Evolutionary conservation across 2,888 invertebrate species (phyloP), one percentile per base, ranked within the genome.

Genomic region (Liopterus haemorrhoidalis): DNA sequence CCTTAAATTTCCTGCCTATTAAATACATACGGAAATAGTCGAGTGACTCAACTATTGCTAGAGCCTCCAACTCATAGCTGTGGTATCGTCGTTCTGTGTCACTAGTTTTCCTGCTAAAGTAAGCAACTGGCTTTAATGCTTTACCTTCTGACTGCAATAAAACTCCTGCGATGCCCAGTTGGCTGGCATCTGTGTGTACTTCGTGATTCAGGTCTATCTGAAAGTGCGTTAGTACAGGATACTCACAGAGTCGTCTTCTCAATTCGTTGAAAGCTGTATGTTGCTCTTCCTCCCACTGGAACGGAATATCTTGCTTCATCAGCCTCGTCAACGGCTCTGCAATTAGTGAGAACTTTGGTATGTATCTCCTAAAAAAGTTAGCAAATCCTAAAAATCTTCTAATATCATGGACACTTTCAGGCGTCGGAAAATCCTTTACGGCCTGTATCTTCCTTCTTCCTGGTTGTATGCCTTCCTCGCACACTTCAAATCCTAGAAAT

Each of bases 371-470:
- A n/a, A n/a, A n/a, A n/a, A n/a, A n/a, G n/a, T n/a, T n/a, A n/a
- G n/a, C n/a, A n/a, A n/a, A n/a, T n/a, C n/a, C n/a, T n/a, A n/a
- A n/a, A n/a, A n/a, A n/a, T n/a, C n/a, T n/a, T n/a, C n/a, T n/a
- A n/a, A n/a, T n/a, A n/a, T n/a, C n/a, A n/a, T n/a, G n/a, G n/a
- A n/a, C n/a, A n/a, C n/a, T n/a, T n/a, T n/a, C n/a, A n/a, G n/a
- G n/a, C n/a, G n/a, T n/a, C n/a, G n/a, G 61, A 43, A 59, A 58
- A 12, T 47, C 31, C 1, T 49, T 35, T 1, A 42, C 50, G 20
- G 37, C 55, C 16, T 2, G 61, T 49, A 21, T 64, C 63, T 0
- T 61, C 61, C 43, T 64, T 63, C 30, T 41, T 14, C 59, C 65
- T 61, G 39, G 50, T n/a, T n/a, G n/a, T n/a, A n/a, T n/a, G n/a